A percentile compares a stretch with the other conserved stretches of the same genome.
These are phyloP conservation scores for Rhinolophus sinicus DNA, from an alignment of 2,113 vertebrate genomes.

Conservation along the genomic window DNA sequence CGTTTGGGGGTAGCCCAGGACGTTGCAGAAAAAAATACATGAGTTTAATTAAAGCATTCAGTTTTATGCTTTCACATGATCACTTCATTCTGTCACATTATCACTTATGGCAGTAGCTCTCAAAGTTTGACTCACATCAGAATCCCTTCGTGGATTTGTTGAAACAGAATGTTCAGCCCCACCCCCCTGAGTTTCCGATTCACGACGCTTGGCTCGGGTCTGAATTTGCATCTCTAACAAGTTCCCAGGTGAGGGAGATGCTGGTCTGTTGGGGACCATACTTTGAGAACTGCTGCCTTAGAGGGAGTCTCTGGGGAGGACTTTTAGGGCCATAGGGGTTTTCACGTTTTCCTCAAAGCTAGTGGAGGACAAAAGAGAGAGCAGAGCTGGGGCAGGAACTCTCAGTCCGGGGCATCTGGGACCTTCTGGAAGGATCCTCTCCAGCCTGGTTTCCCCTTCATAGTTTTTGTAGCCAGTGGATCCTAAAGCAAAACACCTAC, in stretches of 20 bases:
- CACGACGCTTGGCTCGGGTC: not conserved
- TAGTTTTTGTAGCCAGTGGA: not conserved
- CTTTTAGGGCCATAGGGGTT: not conserved
- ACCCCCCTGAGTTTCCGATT: not conserved
- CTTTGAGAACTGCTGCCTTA: not conserved
- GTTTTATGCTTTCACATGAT: too few species aligned
- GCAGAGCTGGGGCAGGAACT: not conserved
- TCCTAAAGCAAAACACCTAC: not conserved
- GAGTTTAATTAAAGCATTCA: not conserved
- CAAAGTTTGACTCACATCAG: not conserved
- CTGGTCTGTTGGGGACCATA: not conserved
- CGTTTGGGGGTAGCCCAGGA: not conserved
- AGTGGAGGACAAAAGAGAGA: not conserved
- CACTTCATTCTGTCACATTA: not conserved
- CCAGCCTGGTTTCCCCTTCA: not conserved
- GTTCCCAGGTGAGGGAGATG: too few species aligned
- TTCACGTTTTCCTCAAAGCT: not conserved
- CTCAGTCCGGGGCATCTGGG: not conserved
- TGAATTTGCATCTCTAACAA: not conserved
- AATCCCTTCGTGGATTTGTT: not conserved
- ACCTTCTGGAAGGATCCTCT: not conserved
- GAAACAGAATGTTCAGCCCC: not conserved
- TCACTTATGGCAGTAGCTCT: not conserved
- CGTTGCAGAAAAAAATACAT: not conserved
- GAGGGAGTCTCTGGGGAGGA: not conserved